Conservation (phyloP, 2,888 invertebrate species). For the Cantharis rufa region DNA sequence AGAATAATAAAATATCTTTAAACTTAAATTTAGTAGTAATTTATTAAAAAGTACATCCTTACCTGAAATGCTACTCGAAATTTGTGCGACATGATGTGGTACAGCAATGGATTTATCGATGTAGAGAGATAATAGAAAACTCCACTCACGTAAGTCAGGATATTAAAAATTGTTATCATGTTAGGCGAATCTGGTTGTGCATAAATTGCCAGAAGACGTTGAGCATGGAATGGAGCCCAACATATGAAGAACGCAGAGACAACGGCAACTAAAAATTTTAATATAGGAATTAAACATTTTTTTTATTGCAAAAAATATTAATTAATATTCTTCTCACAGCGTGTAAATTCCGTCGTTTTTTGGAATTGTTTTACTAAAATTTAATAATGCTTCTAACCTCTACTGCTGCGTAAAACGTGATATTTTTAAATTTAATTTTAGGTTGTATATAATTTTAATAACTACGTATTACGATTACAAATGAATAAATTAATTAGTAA, state of each 20-base stretch:
- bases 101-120: slow-evolving; percentile 89
- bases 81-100: slow-evolving; percentile 94
- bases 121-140: slow-evolving; percentile 91
- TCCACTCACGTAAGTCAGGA: slow-evolving; percentile 81
- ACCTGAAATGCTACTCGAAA: slow-evolving; percentile 93
- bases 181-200: slow-evolving; percentile 50
- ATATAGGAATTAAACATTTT: background rate
- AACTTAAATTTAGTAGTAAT: too few species aligned
- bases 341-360: background rate
- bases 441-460: background rate
- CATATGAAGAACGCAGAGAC: slow-evolving; percentile 89
- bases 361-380: background rate
- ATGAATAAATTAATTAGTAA: background rate
- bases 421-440: background rate
- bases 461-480: background rate
- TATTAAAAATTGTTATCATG: slow-evolving; percentile 40
- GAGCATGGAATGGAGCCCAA: slow-evolving; percentile 93
- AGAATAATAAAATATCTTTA: too few species aligned
- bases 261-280: slow-evolving; percentile 73
- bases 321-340: background rate
- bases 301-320: background rate
- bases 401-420: background rate
- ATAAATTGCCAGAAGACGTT: slow-evolving; percentile 81
- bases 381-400: background rate
- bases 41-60: slow-evolving; percentile 41